These are phyloP conservation scores for Pimephales promelas DNA, from an alignment of 2,113 vertebrate species.

Conservation along the genomic window DNA sequence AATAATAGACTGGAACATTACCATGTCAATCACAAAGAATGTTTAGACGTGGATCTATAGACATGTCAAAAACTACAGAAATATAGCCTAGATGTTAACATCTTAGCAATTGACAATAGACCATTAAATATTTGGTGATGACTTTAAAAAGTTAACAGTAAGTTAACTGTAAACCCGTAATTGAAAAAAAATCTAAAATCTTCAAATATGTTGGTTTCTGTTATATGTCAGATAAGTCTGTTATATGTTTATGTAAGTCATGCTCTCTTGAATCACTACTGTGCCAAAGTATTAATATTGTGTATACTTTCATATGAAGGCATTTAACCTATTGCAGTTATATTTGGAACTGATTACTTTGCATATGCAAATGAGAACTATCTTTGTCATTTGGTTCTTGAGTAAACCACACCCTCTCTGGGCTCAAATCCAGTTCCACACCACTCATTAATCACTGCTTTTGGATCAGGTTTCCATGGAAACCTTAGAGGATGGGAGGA, in stretches of 20 bases:
- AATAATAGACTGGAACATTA: neutral
- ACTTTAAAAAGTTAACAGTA: neutral
- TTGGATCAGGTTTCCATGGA: constrained; percentile 55
- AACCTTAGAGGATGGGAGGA: constrained; percentile 41
- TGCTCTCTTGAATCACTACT: neutral
- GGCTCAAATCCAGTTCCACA: constrained; percentile 51
- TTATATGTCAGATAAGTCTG: too few species aligned
- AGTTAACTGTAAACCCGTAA: neutral
- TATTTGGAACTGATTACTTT: constrained; percentile 60
- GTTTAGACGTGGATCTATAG: neutral
- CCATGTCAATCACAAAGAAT: neutral
- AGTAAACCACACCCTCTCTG: constrained; percentile 26
- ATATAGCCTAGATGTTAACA: neutral
- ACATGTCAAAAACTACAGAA: neutral
- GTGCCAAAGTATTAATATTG: neutral
- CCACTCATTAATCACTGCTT: constrained; percentile 53
- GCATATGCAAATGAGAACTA: constrained; percentile 61
- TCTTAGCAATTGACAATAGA: neutral
- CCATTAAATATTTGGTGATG: neutral
- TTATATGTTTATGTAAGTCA: too few species aligned
- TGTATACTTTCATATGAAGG: neutral
- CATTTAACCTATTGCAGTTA: constrained; percentile 49
- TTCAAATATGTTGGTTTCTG: neutral
- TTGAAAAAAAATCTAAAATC: neutral
- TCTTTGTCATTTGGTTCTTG: constrained; percentile 42